Base-by-base conservation (phyloP, 1,140 invertebrate species). In the Drosophila truncata region DNA sequence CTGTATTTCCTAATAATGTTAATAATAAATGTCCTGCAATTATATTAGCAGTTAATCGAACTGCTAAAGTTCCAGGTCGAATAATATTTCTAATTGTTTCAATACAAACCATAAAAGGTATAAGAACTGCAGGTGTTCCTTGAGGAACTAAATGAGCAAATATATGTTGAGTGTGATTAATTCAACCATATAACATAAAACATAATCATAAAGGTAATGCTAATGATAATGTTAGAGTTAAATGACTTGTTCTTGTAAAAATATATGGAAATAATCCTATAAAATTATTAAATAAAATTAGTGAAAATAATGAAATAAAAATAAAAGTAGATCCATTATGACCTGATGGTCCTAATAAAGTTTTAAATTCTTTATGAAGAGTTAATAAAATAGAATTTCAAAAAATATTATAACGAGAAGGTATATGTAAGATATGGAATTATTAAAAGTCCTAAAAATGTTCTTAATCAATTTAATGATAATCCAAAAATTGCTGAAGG, bases 21-120 rank as follows among this genome's bases (percentile, higher is more conserved):
- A 93, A 72, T 63, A 96, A 78, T 91, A 96, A 91, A 94, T 90
- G 95, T 0, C 95, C 95, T 14, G 95, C 95, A 93, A 95, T 95
- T 94, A 96, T 95, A 94, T 96, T 95, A 41, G 95, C 95, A 13
- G 94, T 93, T 93, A 96, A 86, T 67, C 95, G 95, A 55, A 96
- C 93, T 33, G 94, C 93, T 93, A 96, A 92, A 3, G 95, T 96
- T 86, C 93, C 83, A 10, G 95, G 95, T 9, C 94, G 95, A 93
- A 96, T 96, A 44, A 94, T 37, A 55, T 74, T 93, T 94, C 94
- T 95, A 93, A 95, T 94, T 57, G 93, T 93, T 95, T 95, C 94
- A 94, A 95, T 94, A 80, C 94, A 78, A 39, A 95, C 93, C 92
- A 94, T 94, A 90, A 94, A 94, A 83, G 93, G 93, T 91, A 94